Conservation (phyloP, 2,113 vertebrate genomes). For the Alces alces region DNA sequence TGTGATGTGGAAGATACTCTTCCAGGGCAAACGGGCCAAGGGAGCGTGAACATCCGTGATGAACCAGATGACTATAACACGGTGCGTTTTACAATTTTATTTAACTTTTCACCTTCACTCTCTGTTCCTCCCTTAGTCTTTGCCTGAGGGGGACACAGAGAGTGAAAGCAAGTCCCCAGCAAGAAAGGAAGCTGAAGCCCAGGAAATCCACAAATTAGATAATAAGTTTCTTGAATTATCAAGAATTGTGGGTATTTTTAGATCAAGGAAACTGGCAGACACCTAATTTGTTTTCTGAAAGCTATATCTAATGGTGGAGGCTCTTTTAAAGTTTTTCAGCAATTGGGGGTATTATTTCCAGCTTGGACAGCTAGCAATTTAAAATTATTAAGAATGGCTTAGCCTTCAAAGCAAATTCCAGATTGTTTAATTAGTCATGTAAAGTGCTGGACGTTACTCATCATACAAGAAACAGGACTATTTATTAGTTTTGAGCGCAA, state of each 20-base stretch:
- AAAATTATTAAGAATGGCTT: conserved; percentile 79
- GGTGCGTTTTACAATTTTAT: background rate
- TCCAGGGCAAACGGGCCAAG: background rate
- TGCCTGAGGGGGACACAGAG: background rate
- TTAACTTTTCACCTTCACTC: background rate
- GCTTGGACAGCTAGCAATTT: conserved; percentile 78
- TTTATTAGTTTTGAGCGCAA: conserved; percentile 76
- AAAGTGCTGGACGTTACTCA: conserved; percentile 70
- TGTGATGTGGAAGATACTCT: background rate
- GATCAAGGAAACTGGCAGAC: conserved; percentile 1
- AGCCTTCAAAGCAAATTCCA: conserved; percentile 79
- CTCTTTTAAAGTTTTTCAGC: conserved; percentile 69
- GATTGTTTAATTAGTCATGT: conserved; percentile 80
- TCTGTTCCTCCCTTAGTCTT: background rate
- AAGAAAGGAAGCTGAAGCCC: background rate
- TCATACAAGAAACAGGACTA: conserved; percentile 71
- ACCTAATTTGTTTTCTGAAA: conserved; percentile 53
- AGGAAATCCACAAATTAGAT: conserved; percentile 4
- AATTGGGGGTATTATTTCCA: conserved; percentile 77
- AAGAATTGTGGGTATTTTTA: conserved; percentile 28
- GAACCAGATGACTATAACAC: background rate
- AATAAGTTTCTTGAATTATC: background rate
- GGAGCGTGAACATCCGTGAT: background rate
- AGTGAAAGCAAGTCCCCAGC: background rate
- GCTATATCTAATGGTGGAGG: conserved; percentile 37